Conservation (phyloP, 2,113 vertebrate species). For the Vidua chalybeata region DNA sequence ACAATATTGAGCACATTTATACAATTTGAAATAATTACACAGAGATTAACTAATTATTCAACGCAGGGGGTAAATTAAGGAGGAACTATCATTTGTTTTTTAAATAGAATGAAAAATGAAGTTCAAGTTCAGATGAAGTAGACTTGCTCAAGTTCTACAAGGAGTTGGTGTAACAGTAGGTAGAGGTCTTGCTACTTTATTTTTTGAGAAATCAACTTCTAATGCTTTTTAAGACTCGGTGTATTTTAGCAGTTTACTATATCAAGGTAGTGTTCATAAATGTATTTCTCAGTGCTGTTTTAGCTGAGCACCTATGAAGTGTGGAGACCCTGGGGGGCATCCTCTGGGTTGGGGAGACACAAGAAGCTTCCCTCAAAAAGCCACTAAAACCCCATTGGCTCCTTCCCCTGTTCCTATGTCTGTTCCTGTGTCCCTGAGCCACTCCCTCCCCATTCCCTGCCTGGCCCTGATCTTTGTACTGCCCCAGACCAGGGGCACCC, state of each 20-base stretch:
- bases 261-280: not conserved
- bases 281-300: not conserved
- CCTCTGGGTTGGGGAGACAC: too few species aligned
- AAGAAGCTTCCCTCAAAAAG: too few species aligned
- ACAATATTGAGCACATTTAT: not conserved
- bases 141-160: not conserved
- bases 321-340: too few species aligned
- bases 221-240: not conserved
- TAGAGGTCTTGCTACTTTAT: not conserved
- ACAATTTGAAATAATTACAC: slow-evolving; percentile 13
- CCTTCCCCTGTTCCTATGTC: too few species aligned
- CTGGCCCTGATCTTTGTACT: too few species aligned
- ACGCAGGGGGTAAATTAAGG: not conserved
- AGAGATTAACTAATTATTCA: slow-evolving; percentile 26
- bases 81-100: not conserved
- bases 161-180: not conserved
- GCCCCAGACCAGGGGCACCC: too few species aligned
- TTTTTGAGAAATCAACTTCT: not conserved
- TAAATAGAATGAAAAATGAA: not conserved
- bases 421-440: too few species aligned
- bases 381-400: too few species aligned
- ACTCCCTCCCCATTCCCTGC: too few species aligned
- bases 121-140: too few species aligned
- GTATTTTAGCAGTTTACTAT: not conserved
- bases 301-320: not conserved